phyloP scores from a whole-genome alignment of 1,140 invertebrate species.

The Sycophaga agraensis region DNA sequence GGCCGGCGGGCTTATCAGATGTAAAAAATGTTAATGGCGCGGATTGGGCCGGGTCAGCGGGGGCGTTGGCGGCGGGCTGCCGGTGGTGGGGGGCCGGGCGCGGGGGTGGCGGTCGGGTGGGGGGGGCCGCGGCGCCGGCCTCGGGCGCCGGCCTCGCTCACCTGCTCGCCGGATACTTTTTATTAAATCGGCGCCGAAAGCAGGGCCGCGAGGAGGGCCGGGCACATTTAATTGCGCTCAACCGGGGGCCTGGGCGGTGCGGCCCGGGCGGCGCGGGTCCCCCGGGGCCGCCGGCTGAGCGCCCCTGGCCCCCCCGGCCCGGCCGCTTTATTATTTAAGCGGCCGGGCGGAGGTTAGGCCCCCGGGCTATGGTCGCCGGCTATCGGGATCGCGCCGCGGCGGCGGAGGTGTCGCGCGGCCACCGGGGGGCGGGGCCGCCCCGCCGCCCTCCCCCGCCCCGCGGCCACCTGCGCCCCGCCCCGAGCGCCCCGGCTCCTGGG shows the following conservation, averaged over 20 bases:
- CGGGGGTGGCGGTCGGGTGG: too few relatives aligned
- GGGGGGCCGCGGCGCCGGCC: too few relatives aligned
- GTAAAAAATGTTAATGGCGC: too few relatives aligned
- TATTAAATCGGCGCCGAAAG: slow-evolving; percentile 47
- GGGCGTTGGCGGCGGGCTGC: too few relatives aligned
- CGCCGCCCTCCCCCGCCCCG: neutral
- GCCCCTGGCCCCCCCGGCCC: slow-evolving; percentile 12
- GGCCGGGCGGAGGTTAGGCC: too few relatives aligned
- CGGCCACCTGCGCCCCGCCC: too few relatives aligned
- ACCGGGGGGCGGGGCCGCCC: too few relatives aligned
- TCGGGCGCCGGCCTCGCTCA: slow-evolving; percentile 8
- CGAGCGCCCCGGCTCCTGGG: too few relatives aligned
- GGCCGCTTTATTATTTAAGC: slow-evolving; percentile 14
- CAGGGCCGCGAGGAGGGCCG: slow-evolving; percentile 32
- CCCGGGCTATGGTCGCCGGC: too few relatives aligned
- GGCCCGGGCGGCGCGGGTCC: neutral
- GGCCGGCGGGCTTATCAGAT: too few relatives aligned
- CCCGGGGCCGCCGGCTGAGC: slow-evolving; percentile 6
- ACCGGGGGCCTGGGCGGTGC: slow-evolving; percentile 28
- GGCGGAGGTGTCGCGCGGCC: neutral
- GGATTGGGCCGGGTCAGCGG: too few relatives aligned
- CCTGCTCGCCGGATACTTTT: slow-evolving; percentile 37
- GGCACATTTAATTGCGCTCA: slow-evolving; percentile 47
- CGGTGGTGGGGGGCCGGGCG: neutral
- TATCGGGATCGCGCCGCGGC: too few relatives aligned